Base-by-base conservation (phyloP, 2,797 vertebrate species). In the Myotis myotis region DNA sequence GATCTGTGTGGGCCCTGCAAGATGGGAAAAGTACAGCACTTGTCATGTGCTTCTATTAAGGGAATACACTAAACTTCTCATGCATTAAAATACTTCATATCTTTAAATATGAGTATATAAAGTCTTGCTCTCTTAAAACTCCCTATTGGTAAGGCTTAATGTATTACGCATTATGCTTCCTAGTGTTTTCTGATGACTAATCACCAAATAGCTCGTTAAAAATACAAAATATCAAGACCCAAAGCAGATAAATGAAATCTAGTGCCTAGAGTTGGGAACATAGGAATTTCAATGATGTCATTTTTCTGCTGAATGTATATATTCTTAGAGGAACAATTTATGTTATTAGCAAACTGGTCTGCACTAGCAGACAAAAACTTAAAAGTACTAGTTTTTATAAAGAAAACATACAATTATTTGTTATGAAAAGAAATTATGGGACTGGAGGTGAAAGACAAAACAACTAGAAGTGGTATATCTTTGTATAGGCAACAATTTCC, bases 341-440 rank as follows among this genome's bases (percentile, higher is more conserved):
- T 38, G 8, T 55, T 60, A 38, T 79, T 79, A 89, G 47, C 78
- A 76, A 68, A 53, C 25, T 47, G 1, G 22, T 83, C 16, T 62
- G 2, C 6, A 57, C 7, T 75, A 55, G 30, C 13, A 82, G 28
- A 57, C 1, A 76, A 41, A 85, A 57, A 76, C 11, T 82, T 7
- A 60, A 38, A 76, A 76, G 7, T 53, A 86, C 49, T 82, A 85
- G 41, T 53, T 64, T 86, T 51, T 49, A 55, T 19, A 80, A 91
- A 70, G 2, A 89, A 76, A 81, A 68, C 23, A 13, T 66, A 20
- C 88, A 8, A 66, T 51, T 83, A 33, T 33, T 75, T 81, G 1
- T 70, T 89, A 81, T 41, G 93, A 71, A 91, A 96, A 75, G 57
- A 28, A 79, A 25, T 84, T 72, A 10, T 51, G 44, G 28, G 33